Evolutionary conservation across 2,888 invertebrate genomes (phyloP), one percentile per base, ranked within the genome.

Genomic region (Catonia carolina): DNA sequence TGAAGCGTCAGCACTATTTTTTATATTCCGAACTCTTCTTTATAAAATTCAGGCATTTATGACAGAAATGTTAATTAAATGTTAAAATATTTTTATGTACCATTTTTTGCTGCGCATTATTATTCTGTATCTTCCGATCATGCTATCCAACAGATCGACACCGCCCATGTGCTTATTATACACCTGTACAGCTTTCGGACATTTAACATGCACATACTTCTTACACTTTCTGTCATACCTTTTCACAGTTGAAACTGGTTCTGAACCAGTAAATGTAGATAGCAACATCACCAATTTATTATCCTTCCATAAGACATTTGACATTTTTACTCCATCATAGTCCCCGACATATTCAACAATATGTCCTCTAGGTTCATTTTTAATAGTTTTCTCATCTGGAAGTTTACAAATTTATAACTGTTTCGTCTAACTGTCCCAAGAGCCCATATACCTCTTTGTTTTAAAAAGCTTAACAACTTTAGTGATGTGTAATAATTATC

Each of bases 81-180:
- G 69, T 48, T 67, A 69, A 63, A 71, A 71, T 58, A 70, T 63
- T 62, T 67, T 66, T 59, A 70, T 56, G 48, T 69, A 69, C 69
- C 69, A 69, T 59, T 71, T 70, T 66, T 67, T 69, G 61, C 67
- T 67, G 59, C 67, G 67, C n/a, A 58, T 49, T 4, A 58, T 49
- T 27, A 60, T 60, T 33, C 50, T 53, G 59, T 58, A 61, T 18
- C 62, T 53, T 20, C 62, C 66, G 62, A 66, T 65, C 18, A 68
- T 63, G 49, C 63, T 68, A 63, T 71, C 69, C 65, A 68, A 65
- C 41, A 69, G 66, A 48, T 71, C 70, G 35, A 69, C 69, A 60
- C 68, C 69, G 48, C 68, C 69, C 70, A 70, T 71, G 56, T 70
- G 68, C 58, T 63, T 65, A 66, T 70, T 70, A 59, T 71, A 70